Conservation (phyloP, 2,888 invertebrate genomes). For the Onthophagus sagittarius region DNA sequence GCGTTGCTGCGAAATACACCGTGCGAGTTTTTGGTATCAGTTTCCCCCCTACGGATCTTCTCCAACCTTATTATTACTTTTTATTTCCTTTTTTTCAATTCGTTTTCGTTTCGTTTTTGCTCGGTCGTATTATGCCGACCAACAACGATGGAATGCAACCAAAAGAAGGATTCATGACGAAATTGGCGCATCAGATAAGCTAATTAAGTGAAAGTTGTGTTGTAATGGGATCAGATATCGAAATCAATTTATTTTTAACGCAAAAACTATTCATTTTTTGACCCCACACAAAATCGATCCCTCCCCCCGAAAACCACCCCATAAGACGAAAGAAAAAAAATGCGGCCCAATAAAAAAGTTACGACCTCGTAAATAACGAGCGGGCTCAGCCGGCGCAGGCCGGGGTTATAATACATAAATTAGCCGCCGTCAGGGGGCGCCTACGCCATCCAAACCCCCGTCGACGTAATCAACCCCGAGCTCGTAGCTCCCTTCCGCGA, state of each 20-base stretch:
- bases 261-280: neutral
- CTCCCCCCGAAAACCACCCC: neutral
- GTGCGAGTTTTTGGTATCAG: neutral
- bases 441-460: neutral
- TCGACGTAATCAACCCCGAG: constrained; percentile 7
- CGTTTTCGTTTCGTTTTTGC: neutral
- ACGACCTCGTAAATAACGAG: constrained; percentile 12
- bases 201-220: too few relatives aligned
- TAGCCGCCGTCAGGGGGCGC: neutral
- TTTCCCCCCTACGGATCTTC: neutral
- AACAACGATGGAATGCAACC: too few relatives aligned
- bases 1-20: neutral
- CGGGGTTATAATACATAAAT: constrained; percentile 13
- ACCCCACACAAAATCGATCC: neutral
- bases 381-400: constrained; percentile 5
- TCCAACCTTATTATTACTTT: neutral
- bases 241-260: too few relatives aligned
- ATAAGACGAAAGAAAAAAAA: neutral
- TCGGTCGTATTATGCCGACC: too few relatives aligned
- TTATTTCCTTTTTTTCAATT: too few relatives aligned
- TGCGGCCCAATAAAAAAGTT: constrained; percentile 11
- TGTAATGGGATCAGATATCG: too few relatives aligned
- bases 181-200: too few relatives aligned
- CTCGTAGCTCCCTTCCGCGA: neutral
- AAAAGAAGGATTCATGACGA: too few relatives aligned